Conservation (phyloP, 1,140 invertebrate species). For the Drosophila lacertosa region DNA sequence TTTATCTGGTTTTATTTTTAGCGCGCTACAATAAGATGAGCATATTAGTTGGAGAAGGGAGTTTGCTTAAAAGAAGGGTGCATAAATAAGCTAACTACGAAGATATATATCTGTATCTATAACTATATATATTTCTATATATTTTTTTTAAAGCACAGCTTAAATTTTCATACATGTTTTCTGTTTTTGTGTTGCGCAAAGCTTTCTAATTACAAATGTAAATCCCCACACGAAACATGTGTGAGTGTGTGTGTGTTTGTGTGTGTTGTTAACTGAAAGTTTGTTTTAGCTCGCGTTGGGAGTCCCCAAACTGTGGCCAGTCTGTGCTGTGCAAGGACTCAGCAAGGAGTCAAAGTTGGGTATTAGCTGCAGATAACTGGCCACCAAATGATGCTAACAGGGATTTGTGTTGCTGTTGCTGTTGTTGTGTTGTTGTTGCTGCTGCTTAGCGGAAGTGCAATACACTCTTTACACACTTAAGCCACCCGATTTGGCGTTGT, state of each 20-base stretch:
- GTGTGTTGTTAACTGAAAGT: conserved; percentile 28
- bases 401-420: not conserved
- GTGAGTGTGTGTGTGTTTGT: not conserved
- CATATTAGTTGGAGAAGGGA: conserved; percentile 3
- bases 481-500: conserved; percentile 50
- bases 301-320: conserved; percentile 23
- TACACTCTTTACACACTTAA: conserved; percentile 50
- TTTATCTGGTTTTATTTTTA: not conserved
- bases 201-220: conserved; percentile 81
- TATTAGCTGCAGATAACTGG: conserved; percentile 43
- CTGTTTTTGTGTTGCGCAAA: conserved; percentile 62
- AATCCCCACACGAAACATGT: conserved; percentile 56
- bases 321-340: conserved; percentile 18
- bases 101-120: too few species aligned
- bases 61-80: not conserved
- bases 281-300: conserved; percentile 48
- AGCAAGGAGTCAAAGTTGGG: conserved; percentile 7
- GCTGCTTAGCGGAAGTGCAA: conserved; percentile 57
- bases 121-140: too few species aligned
- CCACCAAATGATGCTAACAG: conserved; percentile 9
- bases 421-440: conserved; percentile 13
- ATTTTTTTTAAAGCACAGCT: too few species aligned
- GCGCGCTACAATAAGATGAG: conserved; percentile 2
- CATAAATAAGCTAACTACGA: too few species aligned
- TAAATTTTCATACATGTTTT: too few species aligned